Percentiles rank a stretch among this genome's conserved stretches.
These are phyloP conservation scores for Artibeus lituratus DNA, from an alignment of 2,797 vertebrate genomes.

Conservation along the genomic window DNA sequence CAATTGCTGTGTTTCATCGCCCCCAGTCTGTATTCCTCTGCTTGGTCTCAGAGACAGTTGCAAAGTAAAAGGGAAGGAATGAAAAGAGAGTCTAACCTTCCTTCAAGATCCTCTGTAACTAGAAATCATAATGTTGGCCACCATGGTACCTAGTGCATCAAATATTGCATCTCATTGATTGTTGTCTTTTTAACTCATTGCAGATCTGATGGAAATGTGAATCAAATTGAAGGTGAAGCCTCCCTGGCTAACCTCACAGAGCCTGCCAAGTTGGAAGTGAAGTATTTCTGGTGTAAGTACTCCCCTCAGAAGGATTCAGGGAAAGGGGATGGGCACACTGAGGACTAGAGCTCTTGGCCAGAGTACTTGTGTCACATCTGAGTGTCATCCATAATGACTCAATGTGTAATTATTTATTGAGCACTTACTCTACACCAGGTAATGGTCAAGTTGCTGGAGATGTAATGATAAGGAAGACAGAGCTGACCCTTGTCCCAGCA, in stretches of 20 bases:
- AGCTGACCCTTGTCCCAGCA: neutral
- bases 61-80: neutral
- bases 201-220: slow-evolving; percentile 87
- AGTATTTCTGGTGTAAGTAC: slow-evolving; percentile 90
- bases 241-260: slow-evolving; percentile 86
- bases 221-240: slow-evolving; percentile 86
- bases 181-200: neutral
- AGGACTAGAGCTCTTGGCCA: neutral
- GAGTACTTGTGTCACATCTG: neutral
- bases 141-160: neutral
- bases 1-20: neutral
- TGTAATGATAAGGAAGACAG: neutral
- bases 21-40: neutral
- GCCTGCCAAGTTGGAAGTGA: slow-evolving; percentile 91
- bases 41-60: neutral
- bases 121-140: neutral
- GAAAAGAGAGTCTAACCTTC: too few relatives aligned
- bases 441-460: neutral
- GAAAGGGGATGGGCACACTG: neutral
- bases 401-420: neutral
- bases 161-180: neutral
- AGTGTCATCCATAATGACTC: neutral
- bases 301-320: neutral
- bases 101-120: neutral
- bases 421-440: neutral